Base-by-base conservation (phyloP, 2,888 invertebrate genomes). In the Aleiodes alternator region DNA sequence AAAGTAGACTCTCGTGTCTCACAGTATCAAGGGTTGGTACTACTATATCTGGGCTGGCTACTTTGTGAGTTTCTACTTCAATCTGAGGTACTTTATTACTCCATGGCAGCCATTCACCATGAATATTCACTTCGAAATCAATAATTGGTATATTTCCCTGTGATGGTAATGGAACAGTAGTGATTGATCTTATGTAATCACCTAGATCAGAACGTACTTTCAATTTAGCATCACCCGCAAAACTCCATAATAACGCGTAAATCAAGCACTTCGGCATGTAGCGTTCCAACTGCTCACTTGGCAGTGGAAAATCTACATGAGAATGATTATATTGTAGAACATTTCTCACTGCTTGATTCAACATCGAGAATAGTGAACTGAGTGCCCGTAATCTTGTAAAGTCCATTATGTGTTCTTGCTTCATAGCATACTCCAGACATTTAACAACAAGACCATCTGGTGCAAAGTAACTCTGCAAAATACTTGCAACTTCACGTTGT, bases 21-120 rank as follows among this genome's bases (percentile, higher is more conserved):
- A 99, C 99, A 0, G 99, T 99, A 90, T 99, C 99, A 78, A 99
- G 92, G 8, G 99, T 99, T 0, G 99, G 99, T 69, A 99, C 98
- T 0, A 99, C 99, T 77, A 99, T 95, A 90, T 99, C 99, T 0
- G 99, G 98, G 4, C 98, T 96, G 3, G 98, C 99, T 76, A 99
- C 99, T 90, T 99, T 98, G 91, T 99, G 99, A 0, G 99, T 99
- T 89, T 99, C 99, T 69, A 99, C 98, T 90, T 99, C 99, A 85
- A 99, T 98, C 88, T 98, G 97, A 0, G 99, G 99, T 75, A 99
- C 99, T 90, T 98, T 98, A 79, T 96, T 95, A 53, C 97, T 96
- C 99, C 99, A 99, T 0, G 97, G 96, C 73, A 94, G 93, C 99
- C 99, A 99, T 89, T 99, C 98, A 12, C 99, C 99, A 81, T 85